These are phyloP conservation scores for Odontomyia ornata DNA, from an alignment of 2,888 invertebrate genomes.

Conservation along the genomic window DNA sequence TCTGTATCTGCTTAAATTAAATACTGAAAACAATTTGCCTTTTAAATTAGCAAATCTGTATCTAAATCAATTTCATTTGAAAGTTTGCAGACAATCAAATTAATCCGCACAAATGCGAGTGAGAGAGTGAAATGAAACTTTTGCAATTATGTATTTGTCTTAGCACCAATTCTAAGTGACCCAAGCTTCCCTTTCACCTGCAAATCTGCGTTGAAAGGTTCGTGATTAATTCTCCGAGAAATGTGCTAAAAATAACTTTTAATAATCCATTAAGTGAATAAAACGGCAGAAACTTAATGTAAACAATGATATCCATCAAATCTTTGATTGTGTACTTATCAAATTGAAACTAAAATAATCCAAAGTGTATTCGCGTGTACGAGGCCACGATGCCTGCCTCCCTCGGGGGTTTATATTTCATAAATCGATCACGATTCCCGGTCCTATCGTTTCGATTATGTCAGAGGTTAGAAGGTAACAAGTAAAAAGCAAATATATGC, in stretches of 20 bases:
- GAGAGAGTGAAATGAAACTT: too few species aligned
- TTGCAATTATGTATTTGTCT: too few species aligned
- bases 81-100: too few species aligned
- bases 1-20: too few species aligned
- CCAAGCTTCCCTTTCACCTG: too few species aligned
- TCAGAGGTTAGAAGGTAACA: slow-evolving; percentile 52
- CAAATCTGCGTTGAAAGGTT: neutral
- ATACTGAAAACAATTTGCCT: too few species aligned
- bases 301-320: slow-evolving; percentile 44
- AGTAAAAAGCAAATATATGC: slow-evolving; percentile 40
- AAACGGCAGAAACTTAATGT: slow-evolving; percentile 32
- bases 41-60: too few species aligned
- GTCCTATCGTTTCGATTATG: slow-evolving; percentile 52
- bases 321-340: neutral
- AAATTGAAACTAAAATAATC: slow-evolving; percentile 8
- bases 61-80: too few species aligned
- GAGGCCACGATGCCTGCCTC: neutral
- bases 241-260: neutral
- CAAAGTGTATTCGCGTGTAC: slow-evolving; percentile 14
- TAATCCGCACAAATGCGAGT: too few species aligned
- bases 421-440: slow-evolving; percentile 53
- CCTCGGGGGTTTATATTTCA: slow-evolving; percentile 17
- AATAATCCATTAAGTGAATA: neutral
- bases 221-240: neutral
- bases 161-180: too few species aligned